phyloP scores from a whole-genome alignment of 2,113 vertebrate species.

The Mus spicilegus region DNA sequence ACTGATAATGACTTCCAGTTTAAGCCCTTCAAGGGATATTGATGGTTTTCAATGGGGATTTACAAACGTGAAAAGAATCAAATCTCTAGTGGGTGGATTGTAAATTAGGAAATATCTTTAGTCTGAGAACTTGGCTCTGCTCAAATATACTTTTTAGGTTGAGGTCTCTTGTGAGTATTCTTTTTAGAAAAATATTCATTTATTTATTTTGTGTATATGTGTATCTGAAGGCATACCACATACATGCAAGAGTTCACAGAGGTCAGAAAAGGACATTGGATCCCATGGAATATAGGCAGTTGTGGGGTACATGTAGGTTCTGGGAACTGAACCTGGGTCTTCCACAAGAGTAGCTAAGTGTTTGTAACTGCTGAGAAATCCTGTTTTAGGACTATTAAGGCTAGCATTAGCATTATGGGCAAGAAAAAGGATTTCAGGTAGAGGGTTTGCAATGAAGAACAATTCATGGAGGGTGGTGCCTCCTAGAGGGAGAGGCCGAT shows the following conservation, averaged over 20 bases:
- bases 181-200: neutral
- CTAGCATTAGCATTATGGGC: conserved; percentile 18
- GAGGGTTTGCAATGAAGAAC: neutral
- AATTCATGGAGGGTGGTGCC: neutral
- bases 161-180: conserved; percentile 29
- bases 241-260: neutral
- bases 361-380: neutral
- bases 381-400: neutral
- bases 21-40: conserved; percentile 12
- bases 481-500: neutral
- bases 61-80: conserved; percentile 8
- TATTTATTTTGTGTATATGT: neutral
- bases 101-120: conserved; percentile 30
- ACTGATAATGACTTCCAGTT: conserved; percentile 50
- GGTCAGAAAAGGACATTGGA: neutral
- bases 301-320: neutral
- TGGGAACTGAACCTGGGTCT: neutral
- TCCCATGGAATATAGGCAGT: neutral
- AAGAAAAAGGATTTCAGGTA: neutral
- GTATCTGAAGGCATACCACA: neutral
- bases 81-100: conserved; percentile 33
- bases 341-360: neutral
- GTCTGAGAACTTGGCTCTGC: conserved; percentile 19
- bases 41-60: conserved; percentile 27
- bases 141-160: conserved; percentile 53